A percentile compares a stretch with the other conserved stretches of the same genome.
Conservation (phyloP, 2,797 vertebrate species). For the Ispidina lecontei region DNA sequence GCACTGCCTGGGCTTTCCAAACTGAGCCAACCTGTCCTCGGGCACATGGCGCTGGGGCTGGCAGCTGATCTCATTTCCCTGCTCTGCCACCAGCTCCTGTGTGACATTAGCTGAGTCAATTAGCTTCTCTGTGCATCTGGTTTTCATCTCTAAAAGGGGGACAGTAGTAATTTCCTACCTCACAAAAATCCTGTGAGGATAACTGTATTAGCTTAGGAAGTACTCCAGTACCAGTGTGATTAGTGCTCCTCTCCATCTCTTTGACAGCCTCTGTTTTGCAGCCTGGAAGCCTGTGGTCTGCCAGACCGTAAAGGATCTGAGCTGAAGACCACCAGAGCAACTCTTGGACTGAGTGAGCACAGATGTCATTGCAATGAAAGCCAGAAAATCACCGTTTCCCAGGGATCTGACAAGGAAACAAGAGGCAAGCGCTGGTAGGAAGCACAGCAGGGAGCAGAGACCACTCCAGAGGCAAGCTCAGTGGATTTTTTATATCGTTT, state of each 20-base stretch:
- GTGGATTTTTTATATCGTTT: not conserved
- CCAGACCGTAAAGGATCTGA: not conserved
- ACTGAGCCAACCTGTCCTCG: not conserved
- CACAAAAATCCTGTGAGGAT: slow-evolving; percentile 30
- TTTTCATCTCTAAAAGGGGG: slow-evolving; percentile 42
- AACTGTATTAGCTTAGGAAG: slow-evolving; percentile 40
- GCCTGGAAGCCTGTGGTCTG: not conserved
- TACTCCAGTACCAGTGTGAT: not conserved
- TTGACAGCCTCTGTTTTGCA: not conserved
- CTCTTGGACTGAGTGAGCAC: not conserved
- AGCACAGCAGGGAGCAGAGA: not conserved
- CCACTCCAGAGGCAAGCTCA: not conserved
- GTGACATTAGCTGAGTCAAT: slow-evolving; percentile 36
- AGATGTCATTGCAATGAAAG: not conserved
- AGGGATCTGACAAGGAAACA: not conserved
- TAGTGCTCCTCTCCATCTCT: not conserved
- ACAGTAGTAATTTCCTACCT: slow-evolving; percentile 41
- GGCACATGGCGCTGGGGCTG: not conserved
- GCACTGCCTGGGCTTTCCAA: not conserved
- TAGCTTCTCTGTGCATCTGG: slow-evolving; percentile 45
- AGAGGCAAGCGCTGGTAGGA: not conserved
- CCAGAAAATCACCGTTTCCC: not conserved
- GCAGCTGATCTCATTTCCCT: not conserved
- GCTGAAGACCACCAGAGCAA: slow-evolving; percentile 7
- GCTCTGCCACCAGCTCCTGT: slow-evolving; percentile 8